Conservation (phyloP, 2,888 invertebrate genomes). For the Metacarcinus magister region DNA sequence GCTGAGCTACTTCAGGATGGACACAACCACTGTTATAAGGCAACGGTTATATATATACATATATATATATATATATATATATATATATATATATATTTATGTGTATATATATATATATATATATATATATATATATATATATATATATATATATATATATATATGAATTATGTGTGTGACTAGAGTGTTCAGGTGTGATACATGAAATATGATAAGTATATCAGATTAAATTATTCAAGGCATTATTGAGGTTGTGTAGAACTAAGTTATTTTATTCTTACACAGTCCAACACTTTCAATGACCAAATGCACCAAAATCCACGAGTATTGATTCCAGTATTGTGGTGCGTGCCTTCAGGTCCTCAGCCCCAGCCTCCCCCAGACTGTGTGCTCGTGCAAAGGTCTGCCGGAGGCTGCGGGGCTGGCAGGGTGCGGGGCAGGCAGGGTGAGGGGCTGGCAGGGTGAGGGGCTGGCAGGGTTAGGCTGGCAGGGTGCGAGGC, state of each 20-base stretch:
- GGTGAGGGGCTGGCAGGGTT: too few species aligned
- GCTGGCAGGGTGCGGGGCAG: not conserved
- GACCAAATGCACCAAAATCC: not conserved
- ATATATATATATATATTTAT: slow-evolving; percentile 49
- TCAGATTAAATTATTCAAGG: too few species aligned
- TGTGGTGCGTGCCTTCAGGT: not conserved
- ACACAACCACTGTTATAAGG: not conserved
- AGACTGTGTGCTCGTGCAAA: not conserved
- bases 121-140: slow-evolving; percentile 53
- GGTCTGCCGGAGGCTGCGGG: not conserved
- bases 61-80: slow-evolving; percentile 53
- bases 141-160: slow-evolving; percentile 59
- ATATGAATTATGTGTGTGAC: not conserved
- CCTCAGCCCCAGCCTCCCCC: not conserved
- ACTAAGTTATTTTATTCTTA: not conserved
- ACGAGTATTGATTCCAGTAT: not conserved
- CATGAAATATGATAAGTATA: too few species aligned
- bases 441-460: not conserved
- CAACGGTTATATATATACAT: not conserved
- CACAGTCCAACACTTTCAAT: not conserved
- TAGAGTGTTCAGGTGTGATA: too few species aligned
- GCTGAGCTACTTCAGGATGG: not conserved
- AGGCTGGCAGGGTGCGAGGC: not conserved
- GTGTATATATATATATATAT: slow-evolving; percentile 22
- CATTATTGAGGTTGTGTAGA: too few species aligned